Base-by-base conservation (phyloP, 1,140 invertebrate species). In the Daktulosphaira vitifoliae region DNA sequence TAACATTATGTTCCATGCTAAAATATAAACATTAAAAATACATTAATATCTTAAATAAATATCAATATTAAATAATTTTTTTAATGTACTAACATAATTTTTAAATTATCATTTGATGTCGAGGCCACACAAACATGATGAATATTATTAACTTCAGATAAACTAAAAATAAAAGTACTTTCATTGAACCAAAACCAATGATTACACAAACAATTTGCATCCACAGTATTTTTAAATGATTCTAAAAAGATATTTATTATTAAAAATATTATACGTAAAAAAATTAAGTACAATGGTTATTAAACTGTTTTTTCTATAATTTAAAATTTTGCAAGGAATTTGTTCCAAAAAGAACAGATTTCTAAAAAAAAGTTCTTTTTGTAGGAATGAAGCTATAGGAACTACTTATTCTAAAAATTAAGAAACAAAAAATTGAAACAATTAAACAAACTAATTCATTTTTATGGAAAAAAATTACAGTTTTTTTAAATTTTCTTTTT, bases 121-220 rank as follows among this genome's bases (percentile, higher is more conserved):
- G 25, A 23, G n/a, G n/a, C n/a, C 15, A 62, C 2, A 48, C 56
- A 62, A 8, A 62, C 3, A 1, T 62, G 42, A 62, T 62, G 56
- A 2, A 62, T 29, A 2, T 29, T 16, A 26, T 39, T 25, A 22
- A 62, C 3, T 4, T 62, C 25, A 13, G 56, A 62, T 22, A 62
- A 29, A 48, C 56, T 62, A 48, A 48, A 62, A 8, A 48, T 0
- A 7, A 62, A 1, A 26, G 25, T 62, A 48, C 46, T 62, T 48
- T 62, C 56, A 33, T 62, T 46, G 20, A 29, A 22, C 56, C 56
- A 62, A 62, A 62, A 62, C 56, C 56, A 62, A 48, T 62, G 56
- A 18, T 48, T 46, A 22, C 44, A 18, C 44, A 62, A 33, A 29
- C 56, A 38, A 48, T 6, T 9, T 22, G 44, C 9, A 8, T 62